These are phyloP conservation scores for Heteractis magnifica DNA, from an alignment of 92 coral and sea anemone genomes.

Conservation along the genomic window DNA sequence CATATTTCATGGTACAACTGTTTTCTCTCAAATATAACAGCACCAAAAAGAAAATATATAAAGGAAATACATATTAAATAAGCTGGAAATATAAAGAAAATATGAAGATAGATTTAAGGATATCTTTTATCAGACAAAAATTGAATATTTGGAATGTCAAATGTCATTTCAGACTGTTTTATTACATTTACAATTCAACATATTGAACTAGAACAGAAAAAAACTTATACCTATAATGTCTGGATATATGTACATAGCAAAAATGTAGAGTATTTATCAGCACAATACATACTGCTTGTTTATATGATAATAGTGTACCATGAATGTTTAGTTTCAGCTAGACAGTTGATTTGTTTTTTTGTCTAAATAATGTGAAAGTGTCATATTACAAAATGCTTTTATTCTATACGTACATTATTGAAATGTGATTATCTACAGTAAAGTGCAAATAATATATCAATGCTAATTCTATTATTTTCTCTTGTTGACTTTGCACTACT, in stretches of 20 bases:
- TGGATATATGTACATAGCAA: constrained; percentile 33
- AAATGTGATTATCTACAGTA: constrained; percentile 33
- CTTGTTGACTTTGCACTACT: constrained; percentile 1
- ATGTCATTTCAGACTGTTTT: constrained; percentile 33
- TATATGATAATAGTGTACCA: constrained; percentile 22
- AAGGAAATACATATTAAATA: too few relatives aligned
- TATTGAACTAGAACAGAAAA: constrained; percentile 35
- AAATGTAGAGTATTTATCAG: constrained; percentile 32
- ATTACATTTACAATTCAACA: constrained; percentile 29
- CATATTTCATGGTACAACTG: too few relatives aligned
- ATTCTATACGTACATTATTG: constrained; percentile 36
- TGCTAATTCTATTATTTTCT: too few relatives aligned
- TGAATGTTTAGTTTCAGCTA: neutral
- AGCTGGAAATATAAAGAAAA: too few relatives aligned
- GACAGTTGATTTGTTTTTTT: constrained; percentile 33
- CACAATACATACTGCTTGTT: constrained; percentile 37
- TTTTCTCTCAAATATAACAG: too few relatives aligned
- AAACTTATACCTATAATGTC: too few relatives aligned
- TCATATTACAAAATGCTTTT: constrained; percentile 32
- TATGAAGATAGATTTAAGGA: too few relatives aligned
- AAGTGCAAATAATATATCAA: constrained; percentile 39
- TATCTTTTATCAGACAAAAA: constrained; percentile 20
- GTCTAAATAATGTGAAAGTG: constrained; percentile 31
- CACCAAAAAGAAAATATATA: too few relatives aligned
- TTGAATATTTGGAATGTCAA: constrained; percentile 37